These are phyloP conservation scores for Nannospalax galili DNA, from an alignment of 2,113 vertebrate genomes.

Conservation along the genomic window DNA sequence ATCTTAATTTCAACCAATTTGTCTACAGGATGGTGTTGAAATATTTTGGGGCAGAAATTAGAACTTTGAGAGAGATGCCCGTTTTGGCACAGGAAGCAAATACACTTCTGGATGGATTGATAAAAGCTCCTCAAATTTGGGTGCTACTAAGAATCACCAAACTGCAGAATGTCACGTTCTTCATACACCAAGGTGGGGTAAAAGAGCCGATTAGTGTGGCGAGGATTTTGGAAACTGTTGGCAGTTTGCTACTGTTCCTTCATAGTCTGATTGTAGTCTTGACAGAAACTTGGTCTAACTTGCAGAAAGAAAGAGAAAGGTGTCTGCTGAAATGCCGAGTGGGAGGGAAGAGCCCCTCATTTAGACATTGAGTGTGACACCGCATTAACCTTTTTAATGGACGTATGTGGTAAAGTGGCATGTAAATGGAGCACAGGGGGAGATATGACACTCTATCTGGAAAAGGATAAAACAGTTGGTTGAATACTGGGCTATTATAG, in stretches of 20 bases:
- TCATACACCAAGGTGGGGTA: conserved; percentile 65
- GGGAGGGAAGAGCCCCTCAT: conserved; percentile 80
- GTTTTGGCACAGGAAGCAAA: not conserved
- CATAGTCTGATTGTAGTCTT: conserved; percentile 73
- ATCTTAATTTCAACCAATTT: not conserved
- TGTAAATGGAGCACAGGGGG: conserved; percentile 89
- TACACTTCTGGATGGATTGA: conserved; percentile 21
- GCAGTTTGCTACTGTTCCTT: conserved; percentile 83
- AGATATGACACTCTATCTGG: conserved; percentile 91
- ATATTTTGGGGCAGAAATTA: not conserved
- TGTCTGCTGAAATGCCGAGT: conserved; percentile 71
- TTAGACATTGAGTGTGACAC: conserved; percentile 87
- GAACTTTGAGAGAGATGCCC: not conserved
- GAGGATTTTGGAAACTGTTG: conserved; percentile 79
- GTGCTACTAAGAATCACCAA: conserved; percentile 54
- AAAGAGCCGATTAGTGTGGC: conserved; percentile 66
- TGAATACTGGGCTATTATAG: conserved; percentile 95
- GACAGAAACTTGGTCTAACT: conserved; percentile 84
- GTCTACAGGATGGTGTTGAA: not conserved
- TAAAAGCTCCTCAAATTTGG: conserved; percentile 27
- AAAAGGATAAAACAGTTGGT: conserved; percentile 89
- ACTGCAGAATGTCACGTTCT: conserved; percentile 60
- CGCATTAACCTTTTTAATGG: conserved; percentile 89
- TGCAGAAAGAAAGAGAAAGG: conserved; percentile 77
- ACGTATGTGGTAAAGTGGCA: conserved; percentile 90